Conservation (phyloP, 2,797 vertebrate genomes). For the Megaceryle alcyon region DNA sequence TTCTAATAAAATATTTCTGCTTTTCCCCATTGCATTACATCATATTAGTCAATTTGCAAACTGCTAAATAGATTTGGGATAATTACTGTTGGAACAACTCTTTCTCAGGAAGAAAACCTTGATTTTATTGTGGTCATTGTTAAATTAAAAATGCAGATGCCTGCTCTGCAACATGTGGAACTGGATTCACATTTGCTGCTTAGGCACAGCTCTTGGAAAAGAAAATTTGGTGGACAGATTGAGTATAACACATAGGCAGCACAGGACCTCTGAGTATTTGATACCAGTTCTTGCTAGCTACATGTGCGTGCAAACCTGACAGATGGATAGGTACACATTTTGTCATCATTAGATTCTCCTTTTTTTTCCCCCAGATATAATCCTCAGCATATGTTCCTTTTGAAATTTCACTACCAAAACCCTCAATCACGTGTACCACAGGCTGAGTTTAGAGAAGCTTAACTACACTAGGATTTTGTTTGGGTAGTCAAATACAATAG, state of each 20-base stretch:
- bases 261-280: not conserved
- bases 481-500: not conserved
- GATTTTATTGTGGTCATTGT: conserved; percentile 4
- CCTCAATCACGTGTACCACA: not conserved
- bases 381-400: not conserved
- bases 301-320: not conserved
- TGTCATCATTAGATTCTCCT: not conserved
- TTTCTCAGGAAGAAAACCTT: conserved; percentile 46
- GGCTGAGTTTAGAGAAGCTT: not conserved
- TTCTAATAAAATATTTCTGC: not conserved
- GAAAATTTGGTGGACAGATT: not conserved
- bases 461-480: not conserved
- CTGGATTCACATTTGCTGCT: not conserved
- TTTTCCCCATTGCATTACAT: not conserved
- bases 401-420: not conserved
- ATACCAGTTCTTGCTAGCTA: not conserved
- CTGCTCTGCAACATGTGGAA: not conserved
- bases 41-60: not conserved
- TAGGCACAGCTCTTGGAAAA: not conserved
- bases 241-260: not conserved
- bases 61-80: conserved; percentile 55
- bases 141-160: conserved; percentile 43
- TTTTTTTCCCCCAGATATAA: not conserved
- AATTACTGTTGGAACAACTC: conserved; percentile 11
- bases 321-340: not conserved